phyloP scores from a whole-genome alignment of 2,797 vertebrate species.

The Hafferia zeledoni region DNA sequence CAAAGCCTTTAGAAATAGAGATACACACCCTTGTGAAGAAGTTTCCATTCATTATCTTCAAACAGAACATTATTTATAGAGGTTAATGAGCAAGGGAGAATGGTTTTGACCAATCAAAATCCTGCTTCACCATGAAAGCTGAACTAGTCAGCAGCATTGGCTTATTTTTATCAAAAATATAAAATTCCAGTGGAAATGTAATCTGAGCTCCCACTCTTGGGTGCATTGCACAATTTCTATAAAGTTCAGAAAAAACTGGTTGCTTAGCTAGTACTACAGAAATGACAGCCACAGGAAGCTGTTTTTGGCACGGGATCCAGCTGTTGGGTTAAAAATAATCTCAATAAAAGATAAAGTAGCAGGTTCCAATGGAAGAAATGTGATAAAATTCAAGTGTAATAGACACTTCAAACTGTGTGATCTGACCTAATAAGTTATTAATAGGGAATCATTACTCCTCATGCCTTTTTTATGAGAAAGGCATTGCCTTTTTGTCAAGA shows the following conservation, averaged over 20 bases:
- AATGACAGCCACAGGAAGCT: not conserved
- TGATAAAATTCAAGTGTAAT: slow-evolving; percentile 83
- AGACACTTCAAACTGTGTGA: slow-evolving; percentile 85
- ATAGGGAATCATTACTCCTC: slow-evolving; percentile 95
- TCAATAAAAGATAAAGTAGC: slow-evolving; percentile 68
- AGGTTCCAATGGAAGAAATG: slow-evolving; percentile 75
- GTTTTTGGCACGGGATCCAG: not conserved
- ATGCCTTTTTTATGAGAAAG: slow-evolving; percentile 94
- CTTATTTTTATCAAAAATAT: not conserved
- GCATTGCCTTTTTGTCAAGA: slow-evolving; percentile 93
- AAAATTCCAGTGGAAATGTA: not conserved
- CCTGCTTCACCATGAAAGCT: not conserved
- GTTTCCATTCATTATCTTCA: not conserved
- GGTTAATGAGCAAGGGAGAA: not conserved
- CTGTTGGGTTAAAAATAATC: slow-evolving; percentile 52
- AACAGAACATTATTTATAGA: not conserved
- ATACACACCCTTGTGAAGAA: not conserved
- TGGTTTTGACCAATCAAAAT: not conserved
- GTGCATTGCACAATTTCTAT: not conserved
- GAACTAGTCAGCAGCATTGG: not conserved
- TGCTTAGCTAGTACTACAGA: not conserved
- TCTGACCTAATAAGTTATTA: slow-evolving; percentile 94
- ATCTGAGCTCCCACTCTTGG: not conserved
- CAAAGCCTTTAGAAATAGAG: not conserved
- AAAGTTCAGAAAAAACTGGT: not conserved